Conservation (phyloP, 2,888 invertebrate species). For the Ctenicera cuprea region DNA sequence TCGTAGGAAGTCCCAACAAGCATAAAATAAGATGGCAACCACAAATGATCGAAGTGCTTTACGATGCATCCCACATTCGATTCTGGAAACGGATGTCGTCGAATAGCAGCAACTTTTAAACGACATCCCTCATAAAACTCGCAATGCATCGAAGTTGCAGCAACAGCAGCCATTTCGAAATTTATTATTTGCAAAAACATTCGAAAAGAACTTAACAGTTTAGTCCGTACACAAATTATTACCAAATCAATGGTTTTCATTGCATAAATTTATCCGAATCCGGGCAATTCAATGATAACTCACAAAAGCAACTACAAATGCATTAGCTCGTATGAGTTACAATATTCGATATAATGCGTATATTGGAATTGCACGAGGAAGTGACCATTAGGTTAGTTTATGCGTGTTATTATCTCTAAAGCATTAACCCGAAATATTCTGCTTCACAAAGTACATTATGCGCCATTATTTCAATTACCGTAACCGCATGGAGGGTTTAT, state of each 20-base stretch:
- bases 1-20: constrained; percentile 1
- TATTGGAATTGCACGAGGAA: constrained; percentile 49
- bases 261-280: not conserved
- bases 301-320: not conserved
- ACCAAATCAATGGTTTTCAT: not conserved
- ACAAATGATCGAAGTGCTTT: constrained; percentile 21
- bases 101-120: constrained; percentile 26
- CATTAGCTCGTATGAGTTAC: constrained; percentile 24
- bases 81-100: constrained; percentile 26
- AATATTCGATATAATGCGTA: constrained; percentile 29
- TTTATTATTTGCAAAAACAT: constrained; percentile 9
- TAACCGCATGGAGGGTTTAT: constrained; percentile 27
- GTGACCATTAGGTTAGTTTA: constrained; percentile 50
- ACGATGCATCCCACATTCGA: constrained; percentile 21
- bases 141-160: constrained; percentile 18
- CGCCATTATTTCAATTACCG: constrained; percentile 44
- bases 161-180: constrained; percentile 21
- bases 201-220: not conserved
- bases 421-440: constrained; percentile 52
- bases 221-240: not conserved
- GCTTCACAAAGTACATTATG: constrained; percentile 49
- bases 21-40: not conserved
- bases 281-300: not conserved
- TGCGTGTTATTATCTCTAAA: constrained; percentile 44
- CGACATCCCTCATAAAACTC: constrained; percentile 17